Evolutionary conservation across 2,113 vertebrate genomes (phyloP), one percentile per base, ranked within the genome.

Genomic region (Verasper variegatus): DNA sequence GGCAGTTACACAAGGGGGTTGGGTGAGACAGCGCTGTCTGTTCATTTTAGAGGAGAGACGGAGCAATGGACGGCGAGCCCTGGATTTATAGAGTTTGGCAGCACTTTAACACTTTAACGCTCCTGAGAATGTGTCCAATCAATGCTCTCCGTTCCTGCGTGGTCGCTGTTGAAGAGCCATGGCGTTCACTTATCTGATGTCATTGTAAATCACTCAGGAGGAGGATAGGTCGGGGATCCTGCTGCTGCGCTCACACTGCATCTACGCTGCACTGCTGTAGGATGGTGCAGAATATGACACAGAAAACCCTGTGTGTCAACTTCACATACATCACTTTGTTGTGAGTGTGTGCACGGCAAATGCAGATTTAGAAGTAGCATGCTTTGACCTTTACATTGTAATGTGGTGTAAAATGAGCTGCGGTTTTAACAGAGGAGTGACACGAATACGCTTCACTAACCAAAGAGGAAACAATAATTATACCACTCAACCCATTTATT

Each of bases 61-160:
- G 37, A 56, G 80, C 74, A 60, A 70, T 77, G 68, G 76, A 78
- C 3, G 49, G 40, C 26, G 81, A 59, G 31, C 51, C 47, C 68
- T 79, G 85, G 89, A 93, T 91, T 92, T 90, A 91, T 92, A 80
- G 92, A 91, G 80, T 91, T 91, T 92, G 92, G 90, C 91, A 87
- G 85, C 80, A 61, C 82, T 87, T 89, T 86, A 90, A 91, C 90
- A 92, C 89, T 91, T 91, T 85, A 88, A 90, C 74, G 71, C 84
- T 89, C 80, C 79, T 84, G 80, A 74, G 81, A 92, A 91, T 82
- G 85, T 91, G 91, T 92, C 89, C 83, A 82, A 92, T 93, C 90
- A 89, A 88, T 92, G 91, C 52, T 21, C 69, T 78, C 80, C 68
- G 75, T 73, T 65, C 24, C 68, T 56, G 76, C 68, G 12, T 52